phyloP scores from a whole-genome alignment of 2,113 vertebrate species.

The Ceratotherium simum region DNA sequence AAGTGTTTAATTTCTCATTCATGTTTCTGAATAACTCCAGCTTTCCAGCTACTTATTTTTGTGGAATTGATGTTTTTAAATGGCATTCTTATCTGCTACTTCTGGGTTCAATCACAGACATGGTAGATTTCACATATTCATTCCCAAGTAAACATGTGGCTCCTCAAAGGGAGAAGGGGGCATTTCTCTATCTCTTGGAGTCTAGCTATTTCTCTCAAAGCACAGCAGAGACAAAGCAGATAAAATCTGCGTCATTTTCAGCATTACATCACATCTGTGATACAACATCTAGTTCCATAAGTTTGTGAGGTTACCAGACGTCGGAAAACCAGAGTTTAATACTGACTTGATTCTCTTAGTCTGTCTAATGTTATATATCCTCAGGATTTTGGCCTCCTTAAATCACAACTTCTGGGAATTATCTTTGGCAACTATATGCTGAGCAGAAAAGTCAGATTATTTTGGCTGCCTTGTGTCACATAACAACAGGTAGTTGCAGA shows the following conservation, averaged over 20 bases:
- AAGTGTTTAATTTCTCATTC: slow-evolving; percentile 40
- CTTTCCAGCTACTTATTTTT: neutral
- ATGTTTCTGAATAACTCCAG: slow-evolving; percentile 16
- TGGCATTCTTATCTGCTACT: neutral
- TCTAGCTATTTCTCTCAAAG: neutral
- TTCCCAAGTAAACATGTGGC: neutral
- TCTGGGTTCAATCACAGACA: neutral
- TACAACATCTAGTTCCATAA: neutral
- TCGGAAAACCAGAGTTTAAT: neutral
- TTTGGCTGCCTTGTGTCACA: slow-evolving; percentile 20
- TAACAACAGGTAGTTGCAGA: slow-evolving; percentile 37
- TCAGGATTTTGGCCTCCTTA: neutral
- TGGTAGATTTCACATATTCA: neutral
- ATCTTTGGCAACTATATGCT: neutral
- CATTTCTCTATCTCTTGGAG: neutral
- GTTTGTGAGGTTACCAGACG: neutral
- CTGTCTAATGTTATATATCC: neutral
- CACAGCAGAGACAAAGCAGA: neutral
- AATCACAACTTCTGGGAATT: slow-evolving; percentile 19
- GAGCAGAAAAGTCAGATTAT: slow-evolving; percentile 32
- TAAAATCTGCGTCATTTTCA: neutral
- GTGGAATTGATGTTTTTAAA: neutral
- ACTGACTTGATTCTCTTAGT: neutral
- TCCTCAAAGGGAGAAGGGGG: neutral
- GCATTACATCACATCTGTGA: neutral